Conservation (phyloP, 2,888 invertebrate species). For the Palloptera scutellata region DNA sequence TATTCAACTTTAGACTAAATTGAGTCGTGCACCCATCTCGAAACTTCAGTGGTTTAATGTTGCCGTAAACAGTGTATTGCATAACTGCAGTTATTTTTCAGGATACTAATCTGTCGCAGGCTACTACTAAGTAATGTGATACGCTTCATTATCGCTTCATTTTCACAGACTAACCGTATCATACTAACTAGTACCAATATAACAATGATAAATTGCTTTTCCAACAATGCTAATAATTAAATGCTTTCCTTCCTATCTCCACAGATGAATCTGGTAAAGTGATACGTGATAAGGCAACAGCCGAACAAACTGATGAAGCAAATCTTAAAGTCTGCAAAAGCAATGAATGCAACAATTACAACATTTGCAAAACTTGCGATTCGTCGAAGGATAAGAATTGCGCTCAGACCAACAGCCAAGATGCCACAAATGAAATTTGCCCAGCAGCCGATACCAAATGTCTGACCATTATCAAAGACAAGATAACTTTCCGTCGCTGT, state of each 20-base stretch:
- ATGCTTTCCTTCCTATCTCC: slow-evolving; percentile 23
- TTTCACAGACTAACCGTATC: no score
- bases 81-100: neutral
- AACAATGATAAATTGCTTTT: no score
- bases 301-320: neutral
- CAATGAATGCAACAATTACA: slow-evolving; percentile 40
- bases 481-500: slow-evolving; percentile 43
- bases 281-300: slow-evolving; percentile 44
- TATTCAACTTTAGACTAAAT: no score
- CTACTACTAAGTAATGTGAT: no score
- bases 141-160: no score
- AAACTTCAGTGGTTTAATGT: no score
- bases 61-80: no score
- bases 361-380: slow-evolving; percentile 48
- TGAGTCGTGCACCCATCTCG: no score
- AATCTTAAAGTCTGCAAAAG: slow-evolving; percentile 31
- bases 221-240: no score
- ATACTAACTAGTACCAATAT: no score
- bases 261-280: slow-evolving; percentile 30
- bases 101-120: neutral
- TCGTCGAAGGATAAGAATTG: slow-evolving; percentile 40
- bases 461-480: slow-evolving; percentile 37
- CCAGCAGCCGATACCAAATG: slow-evolving; percentile 39
- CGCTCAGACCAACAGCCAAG: slow-evolving; percentile 34
- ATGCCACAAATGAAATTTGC: slow-evolving; percentile 41